Base-by-base conservation (phyloP, 2,888 invertebrate species). In the Epistrophe grossulariae region DNA sequence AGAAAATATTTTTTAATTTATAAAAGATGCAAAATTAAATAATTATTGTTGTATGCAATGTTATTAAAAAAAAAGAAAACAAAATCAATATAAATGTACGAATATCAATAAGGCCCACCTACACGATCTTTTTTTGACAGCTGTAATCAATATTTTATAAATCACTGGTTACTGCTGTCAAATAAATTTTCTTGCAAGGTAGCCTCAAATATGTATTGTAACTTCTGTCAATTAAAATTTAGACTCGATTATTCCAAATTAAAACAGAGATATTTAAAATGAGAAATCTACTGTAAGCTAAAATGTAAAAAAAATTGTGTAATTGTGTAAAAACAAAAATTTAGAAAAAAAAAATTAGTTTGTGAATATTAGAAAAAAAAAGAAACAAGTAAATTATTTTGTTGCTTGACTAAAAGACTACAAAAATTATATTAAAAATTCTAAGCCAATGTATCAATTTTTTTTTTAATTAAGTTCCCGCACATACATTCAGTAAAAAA, bases 181-280 rank as follows among this genome's bases (percentile, higher is more conserved):
- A 55, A 31, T 31, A n/a, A 15, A 15, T 28, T 55, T 55, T 31
- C 4, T n/a, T 55, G 15, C 28, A n/a, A 31, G 4, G 8, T 8
- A 28, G 8, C 55, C 15, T 28, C 6, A 52, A 28, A 31, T 70
- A 55, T 17, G 15, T 89, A 92, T 91, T 92, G 93, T 91, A 92
- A 92, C 93, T 92, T 92, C 91, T 92, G 92, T 92, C 92, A 92
- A 92, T 92, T 92, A 92, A 91, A 91, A 91, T 91, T 92, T 92
- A 92, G 92, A 92, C 92, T 92, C 92, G 92, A 92, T 91, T 89
- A 91, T 89, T 90, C 89, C 89, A 91, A 90, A 88, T 83, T 64
- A 78, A 52, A 72, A 84, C 64, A 64, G n/a, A 72, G 64, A 28
- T 31, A 17, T 62, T 72, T 40, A 38, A 55, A 35, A 48, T 38